Conservation (phyloP, 2,113 vertebrate species). For the Osmerus eperlanus region DNA sequence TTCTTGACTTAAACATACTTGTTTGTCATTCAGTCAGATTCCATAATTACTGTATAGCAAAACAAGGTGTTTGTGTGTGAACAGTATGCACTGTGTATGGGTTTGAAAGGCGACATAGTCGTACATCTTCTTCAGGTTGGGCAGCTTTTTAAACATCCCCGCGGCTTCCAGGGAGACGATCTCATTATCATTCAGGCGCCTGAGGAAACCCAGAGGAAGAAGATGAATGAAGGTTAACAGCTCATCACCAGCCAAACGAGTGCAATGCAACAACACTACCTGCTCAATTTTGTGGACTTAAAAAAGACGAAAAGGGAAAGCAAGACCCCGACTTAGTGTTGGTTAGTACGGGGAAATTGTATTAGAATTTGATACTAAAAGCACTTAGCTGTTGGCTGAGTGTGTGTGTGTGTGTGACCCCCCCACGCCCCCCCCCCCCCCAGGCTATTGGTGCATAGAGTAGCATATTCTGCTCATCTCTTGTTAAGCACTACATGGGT, state of each 20-base stretch:
- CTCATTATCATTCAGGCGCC: slow-evolving; percentile 94
- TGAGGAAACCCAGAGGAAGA: slow-evolving; percentile 43
- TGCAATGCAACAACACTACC: not conserved
- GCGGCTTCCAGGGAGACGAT: slow-evolving; percentile 84
- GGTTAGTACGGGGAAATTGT: no score
- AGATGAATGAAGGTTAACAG: slow-evolving; percentile 35
- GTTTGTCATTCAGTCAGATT: slow-evolving; percentile 2
- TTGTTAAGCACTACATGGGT: no score
- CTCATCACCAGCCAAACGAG: slow-evolving; percentile 28
- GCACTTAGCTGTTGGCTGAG: no score
- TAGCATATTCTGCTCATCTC: no score
- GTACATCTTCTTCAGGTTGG: slow-evolving; percentile 92
- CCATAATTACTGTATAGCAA: no score
- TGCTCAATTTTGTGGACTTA: no score
- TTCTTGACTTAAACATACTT: slow-evolving; percentile 24
- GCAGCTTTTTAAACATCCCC: slow-evolving; percentile 90
- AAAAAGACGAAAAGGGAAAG: not conserved
- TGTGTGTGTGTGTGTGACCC: no score
- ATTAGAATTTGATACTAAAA: no score
- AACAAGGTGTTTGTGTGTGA: no score
- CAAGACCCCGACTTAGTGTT: not conserved
- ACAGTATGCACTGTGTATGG: not conserved
- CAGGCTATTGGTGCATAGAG: no score
- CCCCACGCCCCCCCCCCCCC: no score
- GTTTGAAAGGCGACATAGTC: slow-evolving; percentile 27